Percentiles rank a stretch among this genome's conserved stretches.
Evolutionary conservation across 2,888 invertebrate genomes (phyloP).

Genomic region (Eilema caniola): DNA sequence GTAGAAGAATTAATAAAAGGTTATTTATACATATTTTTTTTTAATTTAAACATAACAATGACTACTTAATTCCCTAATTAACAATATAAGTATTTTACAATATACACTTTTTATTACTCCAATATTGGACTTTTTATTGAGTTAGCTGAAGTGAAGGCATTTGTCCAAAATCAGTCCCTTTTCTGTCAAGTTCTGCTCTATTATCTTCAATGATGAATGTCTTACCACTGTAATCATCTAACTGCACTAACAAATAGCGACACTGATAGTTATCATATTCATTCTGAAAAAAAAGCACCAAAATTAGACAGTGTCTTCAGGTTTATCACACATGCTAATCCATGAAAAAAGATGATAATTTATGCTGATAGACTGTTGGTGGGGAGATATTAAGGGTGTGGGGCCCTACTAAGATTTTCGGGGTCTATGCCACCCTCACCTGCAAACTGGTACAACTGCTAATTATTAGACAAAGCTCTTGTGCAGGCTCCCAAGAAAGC

Average conservation of each 20-base stretch:
- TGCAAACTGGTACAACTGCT: too few relatives aligned
- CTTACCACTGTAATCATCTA: conserved; percentile 92
- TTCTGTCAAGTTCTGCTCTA: conserved; percentile 81
- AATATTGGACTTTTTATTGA: conserved; percentile 54
- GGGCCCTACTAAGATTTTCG: too few relatives aligned
- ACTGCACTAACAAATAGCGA: conserved; percentile 93
- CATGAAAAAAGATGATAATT: too few relatives aligned
- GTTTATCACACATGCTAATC: too few relatives aligned
- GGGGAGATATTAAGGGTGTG: too few relatives aligned
- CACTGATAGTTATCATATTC: conserved; percentile 92
- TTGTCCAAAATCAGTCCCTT: conserved; percentile 54
- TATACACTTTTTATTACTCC: conserved; percentile 37
- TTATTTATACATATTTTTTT: conserved; percentile 49
- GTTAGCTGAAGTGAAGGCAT: conserved; percentile 70
- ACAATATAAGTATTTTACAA: conserved; percentile 32
- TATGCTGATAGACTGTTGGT: too few relatives aligned
- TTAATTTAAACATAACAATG: conserved; percentile 48
- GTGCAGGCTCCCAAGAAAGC: too few relatives aligned
- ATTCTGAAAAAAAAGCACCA: conserved; percentile 85
- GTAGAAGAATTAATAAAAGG: conserved; percentile 28
- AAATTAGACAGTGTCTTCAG: background rate
- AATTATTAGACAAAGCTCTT: too few relatives aligned
- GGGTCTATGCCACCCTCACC: too few relatives aligned
- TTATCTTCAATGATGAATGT: conserved; percentile 94
- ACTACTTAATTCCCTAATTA: conserved; percentile 48